Conservation (phyloP, 2,797 vertebrate genomes). For the Tolypeutes matacus region DNA sequence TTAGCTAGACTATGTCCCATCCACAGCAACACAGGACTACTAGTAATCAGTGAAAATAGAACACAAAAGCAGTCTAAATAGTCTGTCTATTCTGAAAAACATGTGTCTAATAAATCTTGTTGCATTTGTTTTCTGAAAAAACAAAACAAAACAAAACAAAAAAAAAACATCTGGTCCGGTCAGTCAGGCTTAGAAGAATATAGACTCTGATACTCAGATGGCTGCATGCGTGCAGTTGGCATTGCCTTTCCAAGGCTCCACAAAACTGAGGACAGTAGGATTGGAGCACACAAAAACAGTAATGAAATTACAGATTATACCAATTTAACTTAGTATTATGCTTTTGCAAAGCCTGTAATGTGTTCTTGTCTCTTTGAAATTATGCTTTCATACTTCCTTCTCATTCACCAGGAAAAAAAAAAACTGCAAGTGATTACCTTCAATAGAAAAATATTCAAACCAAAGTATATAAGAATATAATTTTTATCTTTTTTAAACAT, state of each 20-base stretch:
- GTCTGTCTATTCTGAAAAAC: not conserved
- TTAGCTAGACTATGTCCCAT: not conserved
- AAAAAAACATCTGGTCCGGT: not conserved
- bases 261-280: not conserved
- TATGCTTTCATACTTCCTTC: not conserved
- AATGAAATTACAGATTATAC: not conserved
- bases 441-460: not conserved
- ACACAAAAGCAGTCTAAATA: not conserved
- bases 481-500: not conserved
- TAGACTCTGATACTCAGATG: not conserved
- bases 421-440: not conserved
- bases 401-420: not conserved
- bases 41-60: not conserved
- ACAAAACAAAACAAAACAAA: too few relatives aligned
- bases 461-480: not conserved
- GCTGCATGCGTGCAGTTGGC: too few relatives aligned
- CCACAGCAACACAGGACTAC: not conserved
- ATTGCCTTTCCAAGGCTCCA: not conserved
- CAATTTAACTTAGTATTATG: not conserved
- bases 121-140: not conserved
- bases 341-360: conserved; percentile 40
- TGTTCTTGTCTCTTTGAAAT: conserved; percentile 41
- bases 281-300: not conserved
- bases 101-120: not conserved
- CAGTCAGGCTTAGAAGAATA: not conserved